Conservation (phyloP, 2,888 invertebrate species). For the Acanthosepion pharaonis region DNA sequence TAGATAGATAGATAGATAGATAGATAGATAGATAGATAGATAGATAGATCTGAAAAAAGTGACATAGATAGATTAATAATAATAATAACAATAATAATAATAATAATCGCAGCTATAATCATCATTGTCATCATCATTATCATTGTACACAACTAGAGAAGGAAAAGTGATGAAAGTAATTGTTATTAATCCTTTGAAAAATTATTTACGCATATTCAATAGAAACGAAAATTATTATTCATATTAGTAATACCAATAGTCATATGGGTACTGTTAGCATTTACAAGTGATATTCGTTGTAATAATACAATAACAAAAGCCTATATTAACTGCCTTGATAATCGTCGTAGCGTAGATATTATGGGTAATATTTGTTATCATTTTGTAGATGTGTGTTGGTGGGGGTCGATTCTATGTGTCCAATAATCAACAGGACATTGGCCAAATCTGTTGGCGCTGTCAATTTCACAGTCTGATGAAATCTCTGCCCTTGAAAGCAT, state of each 20-base stretch:
- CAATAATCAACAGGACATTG: slow-evolving; percentile 8
- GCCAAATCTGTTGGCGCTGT: neutral
- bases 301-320: neutral
- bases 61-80: too few relatives aligned
- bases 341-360: neutral
- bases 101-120: too few relatives aligned
- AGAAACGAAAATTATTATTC: neutral
- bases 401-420: neutral
- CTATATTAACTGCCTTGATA: neutral
- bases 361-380: neutral
- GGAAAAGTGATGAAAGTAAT: too few relatives aligned
- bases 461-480: slow-evolving; percentile 33
- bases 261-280: neutral
- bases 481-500: neutral
- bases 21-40: too few relatives aligned
- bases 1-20: too few relatives aligned
- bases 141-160: too few relatives aligned
- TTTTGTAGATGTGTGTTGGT: neutral
- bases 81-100: too few relatives aligned
- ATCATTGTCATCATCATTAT: too few relatives aligned
- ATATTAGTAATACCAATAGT: neutral
- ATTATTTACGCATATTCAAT: neutral
- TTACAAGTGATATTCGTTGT: neutral
- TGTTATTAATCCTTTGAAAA: too few relatives aligned
- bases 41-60: too few relatives aligned